Conservation (phyloP, 2,888 invertebrate genomes). For the Pilophorus perplexus region DNA sequence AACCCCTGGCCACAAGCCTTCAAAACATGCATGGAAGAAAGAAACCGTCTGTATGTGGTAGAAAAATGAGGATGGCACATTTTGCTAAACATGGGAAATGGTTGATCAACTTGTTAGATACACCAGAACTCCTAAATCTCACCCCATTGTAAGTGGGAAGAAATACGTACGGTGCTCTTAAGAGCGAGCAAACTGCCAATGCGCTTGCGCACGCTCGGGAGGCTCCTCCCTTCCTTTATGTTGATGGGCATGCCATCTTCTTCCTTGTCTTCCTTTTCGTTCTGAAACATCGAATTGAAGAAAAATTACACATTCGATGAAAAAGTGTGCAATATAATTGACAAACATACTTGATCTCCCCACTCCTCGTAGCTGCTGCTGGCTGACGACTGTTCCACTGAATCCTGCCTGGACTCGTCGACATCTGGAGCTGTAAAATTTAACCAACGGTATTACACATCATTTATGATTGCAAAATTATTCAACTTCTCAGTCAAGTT, state of each 20-base stretch:
- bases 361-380: conserved; percentile 22
- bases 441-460: no score
- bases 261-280: conserved; percentile 27
- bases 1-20: no score
- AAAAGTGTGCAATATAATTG: no score
- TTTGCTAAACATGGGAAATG: no score
- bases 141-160: neutral
- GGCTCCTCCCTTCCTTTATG: conserved; percentile 65
- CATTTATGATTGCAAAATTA: no score
- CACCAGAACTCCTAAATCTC: no score
- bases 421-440: neutral
- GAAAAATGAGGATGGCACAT: no score
- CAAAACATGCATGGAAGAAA: no score
- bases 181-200: conserved; percentile 84
- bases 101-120: no score
- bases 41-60: no score
- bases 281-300: neutral
- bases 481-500: neutral
- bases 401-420: neutral
- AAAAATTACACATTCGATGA: neutral
- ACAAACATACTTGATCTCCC: conserved; percentile 4
- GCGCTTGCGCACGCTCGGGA: conserved; percentile 80
- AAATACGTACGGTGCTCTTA: conserved; percentile 66
- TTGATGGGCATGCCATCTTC: conserved; percentile 30
- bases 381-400: neutral